Conservation (phyloP, 2,113 vertebrate species). For the Marcusenius ussheri region DNA sequence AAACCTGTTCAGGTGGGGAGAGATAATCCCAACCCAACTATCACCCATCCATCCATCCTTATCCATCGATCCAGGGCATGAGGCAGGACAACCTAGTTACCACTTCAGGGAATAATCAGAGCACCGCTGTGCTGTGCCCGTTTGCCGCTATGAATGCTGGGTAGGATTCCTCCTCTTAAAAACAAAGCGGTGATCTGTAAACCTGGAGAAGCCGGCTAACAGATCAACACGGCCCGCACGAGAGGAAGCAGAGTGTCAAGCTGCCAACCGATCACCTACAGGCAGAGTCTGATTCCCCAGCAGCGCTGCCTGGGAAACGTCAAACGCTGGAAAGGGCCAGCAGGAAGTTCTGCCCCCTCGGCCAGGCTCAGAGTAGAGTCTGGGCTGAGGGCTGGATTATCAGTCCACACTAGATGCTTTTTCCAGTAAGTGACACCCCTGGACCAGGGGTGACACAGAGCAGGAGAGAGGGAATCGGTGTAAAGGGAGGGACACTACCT, state of each 20-base stretch:
- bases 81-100: neutral
- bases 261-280: neutral
- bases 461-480: neutral
- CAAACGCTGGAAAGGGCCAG: neutral
- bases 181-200: neutral
- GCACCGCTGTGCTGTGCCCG: neutral
- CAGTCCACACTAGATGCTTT: neutral
- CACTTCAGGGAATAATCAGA: neutral
- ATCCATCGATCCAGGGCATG: neutral
- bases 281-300: neutral
- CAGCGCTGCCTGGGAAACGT: neutral
- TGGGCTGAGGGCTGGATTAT: neutral
- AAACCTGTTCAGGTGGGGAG: neutral
- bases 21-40: neutral
- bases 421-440: neutral
- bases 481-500: slow-evolving; percentile 63
- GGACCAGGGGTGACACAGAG: too few species aligned
- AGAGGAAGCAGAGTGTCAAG: neutral
- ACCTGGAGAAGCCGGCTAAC: neutral
- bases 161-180: neutral
- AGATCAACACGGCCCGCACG: neutral
- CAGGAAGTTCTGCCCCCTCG: neutral
- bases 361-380: neutral
- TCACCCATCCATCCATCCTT: neutral
- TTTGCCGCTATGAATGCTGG: neutral